phyloP scores from a whole-genome alignment of 2,797 vertebrate species.

The Leptodactylus fallax region DNA sequence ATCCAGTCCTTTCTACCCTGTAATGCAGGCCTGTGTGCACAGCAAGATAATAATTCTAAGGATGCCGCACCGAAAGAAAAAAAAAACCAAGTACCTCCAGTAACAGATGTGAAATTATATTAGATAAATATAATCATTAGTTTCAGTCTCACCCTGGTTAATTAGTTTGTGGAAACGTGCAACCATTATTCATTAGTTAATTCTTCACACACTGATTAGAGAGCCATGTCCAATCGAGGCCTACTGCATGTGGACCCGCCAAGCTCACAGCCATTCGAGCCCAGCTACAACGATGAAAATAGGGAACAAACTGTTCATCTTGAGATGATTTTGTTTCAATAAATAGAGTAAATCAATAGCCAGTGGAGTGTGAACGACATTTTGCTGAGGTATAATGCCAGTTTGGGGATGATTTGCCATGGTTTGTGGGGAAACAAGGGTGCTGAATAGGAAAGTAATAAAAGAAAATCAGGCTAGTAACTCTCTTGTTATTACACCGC shows the following conservation, averaged over 20 bases:
- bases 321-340: conserved; percentile 95
- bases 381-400: conserved; percentile 89
- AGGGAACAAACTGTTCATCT: conserved; percentile 93
- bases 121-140: conserved; percentile 99
- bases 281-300: conserved; percentile 84
- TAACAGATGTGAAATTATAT: conserved; percentile 98
- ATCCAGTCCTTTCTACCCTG: not conserved
- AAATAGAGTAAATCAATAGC: conserved; percentile 99
- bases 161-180: conserved; percentile 98
- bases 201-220: conserved; percentile 97
- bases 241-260: conserved; percentile 88
- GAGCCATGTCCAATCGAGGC: conserved; percentile 92
- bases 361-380: conserved; percentile 96
- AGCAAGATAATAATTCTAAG: conserved; percentile 75
- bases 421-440: conserved; percentile 85
- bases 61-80: conserved; percentile 70
- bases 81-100: conserved; percentile 78
- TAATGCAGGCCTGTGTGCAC: conserved; percentile 41
- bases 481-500: conserved; percentile 75
- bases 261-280: conserved; percentile 85
- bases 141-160: conserved; percentile 97
- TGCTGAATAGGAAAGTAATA: conserved; percentile 83
- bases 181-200: conserved; percentile 98
- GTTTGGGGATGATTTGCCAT: conserved; percentile 86
- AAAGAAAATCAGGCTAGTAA: conserved; percentile 83